Conservation (phyloP, 2,113 vertebrate genomes). For the Oreochromis niloticus region DNA sequence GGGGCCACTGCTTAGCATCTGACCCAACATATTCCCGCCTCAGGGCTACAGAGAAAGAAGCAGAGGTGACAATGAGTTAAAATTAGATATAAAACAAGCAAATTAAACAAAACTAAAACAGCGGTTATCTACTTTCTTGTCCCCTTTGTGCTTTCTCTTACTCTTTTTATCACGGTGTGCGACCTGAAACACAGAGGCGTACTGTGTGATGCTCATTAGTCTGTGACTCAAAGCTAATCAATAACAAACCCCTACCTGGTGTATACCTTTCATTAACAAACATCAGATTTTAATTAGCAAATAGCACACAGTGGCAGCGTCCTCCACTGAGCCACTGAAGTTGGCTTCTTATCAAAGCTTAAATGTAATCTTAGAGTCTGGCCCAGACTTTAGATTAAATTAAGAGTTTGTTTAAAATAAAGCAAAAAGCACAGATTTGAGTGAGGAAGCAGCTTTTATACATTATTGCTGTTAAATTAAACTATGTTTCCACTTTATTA, state of each 20-base stretch:
- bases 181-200: neutral
- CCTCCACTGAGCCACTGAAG: neutral
- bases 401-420: neutral
- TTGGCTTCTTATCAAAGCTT: neutral
- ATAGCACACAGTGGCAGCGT: neutral
- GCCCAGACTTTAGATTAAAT: neutral
- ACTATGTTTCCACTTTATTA: neutral
- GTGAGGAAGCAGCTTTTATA: neutral
- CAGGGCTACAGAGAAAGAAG: neutral
- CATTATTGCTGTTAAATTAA: neutral
- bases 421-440: neutral
- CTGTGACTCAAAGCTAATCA: neutral
- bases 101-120: neutral
- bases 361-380: neutral
- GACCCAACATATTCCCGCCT: accelerated
- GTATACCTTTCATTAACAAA: neutral
- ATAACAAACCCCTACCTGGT: neutral
- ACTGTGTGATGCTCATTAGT: neutral
- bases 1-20: neutral
- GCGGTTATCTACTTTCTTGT: neutral
- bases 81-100: neutral
- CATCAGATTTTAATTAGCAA: constrained; percentile 8
- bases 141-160: neutral
- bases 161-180: neutral
- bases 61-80: neutral